Evolutionary conservation across 1,140 invertebrate species (phyloP), one percentile per base, ranked within the genome.

Genomic region (Carposina sasakii): DNA sequence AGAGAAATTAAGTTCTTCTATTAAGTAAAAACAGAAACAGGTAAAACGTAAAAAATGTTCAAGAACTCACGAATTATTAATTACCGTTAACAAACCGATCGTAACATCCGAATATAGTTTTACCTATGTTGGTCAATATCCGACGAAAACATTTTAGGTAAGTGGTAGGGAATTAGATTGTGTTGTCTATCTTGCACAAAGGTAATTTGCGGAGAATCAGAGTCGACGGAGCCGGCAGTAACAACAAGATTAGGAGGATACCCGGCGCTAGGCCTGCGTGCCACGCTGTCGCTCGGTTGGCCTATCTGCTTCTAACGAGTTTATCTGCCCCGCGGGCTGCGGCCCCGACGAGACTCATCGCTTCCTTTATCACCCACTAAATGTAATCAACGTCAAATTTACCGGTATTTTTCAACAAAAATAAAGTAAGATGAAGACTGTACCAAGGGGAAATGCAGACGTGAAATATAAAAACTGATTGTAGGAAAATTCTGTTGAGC

Each of bases 311-410:
- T 67, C 61, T 84, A 84, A 84, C 81, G 71, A 84, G 81, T 78
- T 84, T 84, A 84, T 81, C 74, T 81, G 77, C 72, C 79, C 73
- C 67, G 74, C 71, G 75, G 77, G 76, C 71, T 73, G 63, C 65
- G 58, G 63, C 65, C 55, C 56, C 61, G 49, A 22, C 57, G 56
- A 69, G 34, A 57, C 54, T 78, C 70, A 76, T 72, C 64, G 69
- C 64, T 66, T 67, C 65, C 63, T 48, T 46, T 63, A 73, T 77
- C 66, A 71, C 40, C 48, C 47, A 55, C 57, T 63, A 69, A 81
- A 77, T 73, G 54, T 62, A 67, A 81, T 81, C 63, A 70, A 67
- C 62, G 71, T 64, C 52, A 48, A 54, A 36, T 43, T 65, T 65
- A 62, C 59, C n/a, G n/a, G n/a, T n/a, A n/a, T n/a, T n/a, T n/a